phyloP scores from a whole-genome alignment of 1,140 invertebrate species.

The Lepidostoma basale region DNA sequence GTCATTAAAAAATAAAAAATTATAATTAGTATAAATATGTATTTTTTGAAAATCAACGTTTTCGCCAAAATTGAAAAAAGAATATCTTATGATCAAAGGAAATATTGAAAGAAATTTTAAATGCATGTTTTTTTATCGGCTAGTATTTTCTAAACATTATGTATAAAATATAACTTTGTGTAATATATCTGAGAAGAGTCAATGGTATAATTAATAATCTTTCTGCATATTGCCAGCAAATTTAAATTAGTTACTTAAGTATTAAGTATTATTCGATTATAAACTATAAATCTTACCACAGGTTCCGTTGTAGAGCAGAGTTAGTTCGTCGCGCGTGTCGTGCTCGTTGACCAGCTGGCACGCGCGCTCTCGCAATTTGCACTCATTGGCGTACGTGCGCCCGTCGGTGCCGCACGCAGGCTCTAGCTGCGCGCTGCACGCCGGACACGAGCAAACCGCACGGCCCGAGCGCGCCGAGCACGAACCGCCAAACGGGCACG shows the following conservation, averaged over 20 bases:
- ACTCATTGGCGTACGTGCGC: conserved; percentile 86
- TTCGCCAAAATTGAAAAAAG: no score
- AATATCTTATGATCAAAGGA: no score
- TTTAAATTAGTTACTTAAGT: no score
- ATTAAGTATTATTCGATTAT: no score
- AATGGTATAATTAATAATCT: neutral
- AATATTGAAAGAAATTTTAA: neutral
- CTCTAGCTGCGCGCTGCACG: conserved; percentile 80
- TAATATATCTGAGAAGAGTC: neutral
- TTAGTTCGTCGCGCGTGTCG: conserved; percentile 56
- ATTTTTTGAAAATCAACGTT: no score
- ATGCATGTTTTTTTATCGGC: neutral
- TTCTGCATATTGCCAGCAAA: no score
- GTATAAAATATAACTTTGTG: neutral
- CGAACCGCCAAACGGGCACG: conserved; percentile 76
- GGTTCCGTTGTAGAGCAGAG: conserved; percentile 71
- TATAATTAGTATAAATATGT: no score
- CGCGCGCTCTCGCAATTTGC: conserved; percentile 79
- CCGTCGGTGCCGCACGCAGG: conserved; percentile 88
- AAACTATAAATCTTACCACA: conserved; percentile 70
- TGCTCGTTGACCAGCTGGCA: conserved; percentile 62
- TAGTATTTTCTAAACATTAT: neutral
- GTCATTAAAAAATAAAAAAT: no score
- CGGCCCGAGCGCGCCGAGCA: conserved; percentile 74
- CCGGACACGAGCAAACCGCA: conserved; percentile 82